phyloP scores from a whole-genome alignment of 2,888 invertebrate species.

The Steinernema hermaphroditum region DNA sequence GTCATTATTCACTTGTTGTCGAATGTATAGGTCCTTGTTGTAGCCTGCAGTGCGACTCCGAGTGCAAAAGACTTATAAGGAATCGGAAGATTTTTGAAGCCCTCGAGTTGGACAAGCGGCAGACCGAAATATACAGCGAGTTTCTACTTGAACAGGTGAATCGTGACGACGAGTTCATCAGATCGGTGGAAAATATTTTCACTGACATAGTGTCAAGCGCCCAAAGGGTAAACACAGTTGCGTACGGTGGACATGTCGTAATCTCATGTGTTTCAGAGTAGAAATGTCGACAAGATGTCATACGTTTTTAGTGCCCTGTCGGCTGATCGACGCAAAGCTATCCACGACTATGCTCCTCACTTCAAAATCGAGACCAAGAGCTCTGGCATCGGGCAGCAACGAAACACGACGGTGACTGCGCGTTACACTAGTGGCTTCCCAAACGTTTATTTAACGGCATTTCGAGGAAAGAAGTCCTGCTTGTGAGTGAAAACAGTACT shows the following conservation, averaged over 20 bases:
- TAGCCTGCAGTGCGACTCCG: slow-evolving; percentile 87
- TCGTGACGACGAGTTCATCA: slow-evolving; percentile 10
- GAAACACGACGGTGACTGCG: slow-evolving; percentile 76
- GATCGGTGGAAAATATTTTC: not conserved
- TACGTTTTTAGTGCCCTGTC: slow-evolving; percentile 92
- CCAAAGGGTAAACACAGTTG: not conserved
- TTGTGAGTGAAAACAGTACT: no score
- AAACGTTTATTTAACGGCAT: not conserved
- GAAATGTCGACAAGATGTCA: slow-evolving; percentile 28
- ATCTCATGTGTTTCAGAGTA: not conserved
- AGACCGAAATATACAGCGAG: not conserved
- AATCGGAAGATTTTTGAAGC: slow-evolving; percentile 86
- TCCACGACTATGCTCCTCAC: slow-evolving; percentile 91
- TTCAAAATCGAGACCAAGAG: slow-evolving; percentile 91
- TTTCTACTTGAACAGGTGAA: slow-evolving; percentile 6
- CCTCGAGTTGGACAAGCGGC: slow-evolving; percentile 77
- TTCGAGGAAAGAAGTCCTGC: slow-evolving; percentile 13
- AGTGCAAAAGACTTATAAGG: slow-evolving; percentile 83
- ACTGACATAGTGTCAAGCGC: not conserved
- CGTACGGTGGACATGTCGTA: not conserved
- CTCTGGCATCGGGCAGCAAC: slow-evolving; percentile 90
- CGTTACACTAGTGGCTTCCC: not conserved
- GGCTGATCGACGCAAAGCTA: slow-evolving; percentile 83
- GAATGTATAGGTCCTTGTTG: slow-evolving; percentile 17
- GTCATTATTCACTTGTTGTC: not conserved